Conservation (phyloP, 2,888 invertebrate species). For the Perizoma affinitatum region DNA sequence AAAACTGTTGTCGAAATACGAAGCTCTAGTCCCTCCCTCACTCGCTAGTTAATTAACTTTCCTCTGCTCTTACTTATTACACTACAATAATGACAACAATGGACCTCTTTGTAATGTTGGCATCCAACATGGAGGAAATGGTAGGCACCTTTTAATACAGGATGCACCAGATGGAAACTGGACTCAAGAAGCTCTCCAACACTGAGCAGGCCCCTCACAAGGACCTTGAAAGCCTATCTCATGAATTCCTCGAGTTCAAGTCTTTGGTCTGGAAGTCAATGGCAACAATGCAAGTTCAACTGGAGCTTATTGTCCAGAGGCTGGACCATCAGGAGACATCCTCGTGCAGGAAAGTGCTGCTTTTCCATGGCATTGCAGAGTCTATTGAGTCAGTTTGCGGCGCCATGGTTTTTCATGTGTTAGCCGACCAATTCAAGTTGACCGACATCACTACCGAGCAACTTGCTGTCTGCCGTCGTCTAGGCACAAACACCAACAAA, state of each 20-base stretch:
- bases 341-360: too few species aligned
- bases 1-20: too few species aligned
- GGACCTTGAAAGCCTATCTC: neutral
- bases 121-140: too few species aligned
- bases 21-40: too few species aligned
- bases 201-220: too few species aligned
- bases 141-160: too few species aligned
- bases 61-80: too few species aligned
- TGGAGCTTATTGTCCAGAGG: neutral
- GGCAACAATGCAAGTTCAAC: neutral
- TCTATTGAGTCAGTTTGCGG: neutral
- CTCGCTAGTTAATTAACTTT: too few species aligned
- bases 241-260: conserved; percentile 1
- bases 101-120: too few species aligned
- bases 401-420: neutral
- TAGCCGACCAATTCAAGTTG: neutral
- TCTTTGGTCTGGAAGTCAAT: neutral
- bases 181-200: too few species aligned
- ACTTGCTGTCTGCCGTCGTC: neutral
- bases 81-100: too few species aligned
- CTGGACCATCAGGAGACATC: neutral
- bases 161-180: too few species aligned
- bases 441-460: neutral
- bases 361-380: neutral
- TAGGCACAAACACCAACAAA: neutral